A percentile compares a stretch with the other conserved stretches of the same genome.
phyloP scores from a whole-genome alignment of 1,140 invertebrate species.

The Trissolcus basalis region DNA sequence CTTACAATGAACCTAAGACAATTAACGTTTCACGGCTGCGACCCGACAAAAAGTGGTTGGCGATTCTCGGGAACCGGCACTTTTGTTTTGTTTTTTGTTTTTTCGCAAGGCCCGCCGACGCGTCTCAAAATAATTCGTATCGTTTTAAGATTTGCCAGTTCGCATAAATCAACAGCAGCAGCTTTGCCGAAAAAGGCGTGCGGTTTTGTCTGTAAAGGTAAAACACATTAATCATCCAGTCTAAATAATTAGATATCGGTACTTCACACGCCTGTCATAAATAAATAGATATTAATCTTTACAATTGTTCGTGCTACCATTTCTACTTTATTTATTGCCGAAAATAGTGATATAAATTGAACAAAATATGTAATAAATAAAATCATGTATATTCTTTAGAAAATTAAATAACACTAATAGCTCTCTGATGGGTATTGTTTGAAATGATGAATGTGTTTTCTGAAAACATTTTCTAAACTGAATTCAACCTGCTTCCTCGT shows the following conservation, averaged over 20 bases:
- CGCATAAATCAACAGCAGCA: conserved; percentile 18
- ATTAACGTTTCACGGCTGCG: conserved; percentile 26
- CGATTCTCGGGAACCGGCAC: conserved; percentile 8
- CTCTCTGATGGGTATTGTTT: too few relatives aligned
- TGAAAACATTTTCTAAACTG: too few relatives aligned
- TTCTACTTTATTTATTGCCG: too few relatives aligned
- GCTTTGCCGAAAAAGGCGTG: conserved; percentile 17
- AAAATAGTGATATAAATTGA: too few relatives aligned
- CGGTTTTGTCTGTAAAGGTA: neutral
- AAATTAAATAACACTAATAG: too few relatives aligned
- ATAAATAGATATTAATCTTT: too few relatives aligned
- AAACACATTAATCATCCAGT: neutral
- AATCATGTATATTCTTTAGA: too few relatives aligned
- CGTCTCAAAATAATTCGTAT: conserved; percentile 9
- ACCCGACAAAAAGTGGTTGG: conserved; percentile 2
- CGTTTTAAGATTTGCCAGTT: conserved; percentile 11
- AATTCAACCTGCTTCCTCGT: too few relatives aligned
- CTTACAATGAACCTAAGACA: conserved; percentile 41
- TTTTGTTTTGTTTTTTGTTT: conserved; percentile 10
- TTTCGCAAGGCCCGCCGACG: conserved; percentile 14
- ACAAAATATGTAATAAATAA: too few relatives aligned
- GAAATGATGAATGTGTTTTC: too few relatives aligned
- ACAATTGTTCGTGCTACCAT: too few relatives aligned
- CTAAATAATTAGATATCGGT: neutral
- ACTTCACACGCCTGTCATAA: too few relatives aligned